Evolutionary conservation across 2,888 invertebrate species (phyloP).

Genomic region (Argyresthia albistria): DNA sequence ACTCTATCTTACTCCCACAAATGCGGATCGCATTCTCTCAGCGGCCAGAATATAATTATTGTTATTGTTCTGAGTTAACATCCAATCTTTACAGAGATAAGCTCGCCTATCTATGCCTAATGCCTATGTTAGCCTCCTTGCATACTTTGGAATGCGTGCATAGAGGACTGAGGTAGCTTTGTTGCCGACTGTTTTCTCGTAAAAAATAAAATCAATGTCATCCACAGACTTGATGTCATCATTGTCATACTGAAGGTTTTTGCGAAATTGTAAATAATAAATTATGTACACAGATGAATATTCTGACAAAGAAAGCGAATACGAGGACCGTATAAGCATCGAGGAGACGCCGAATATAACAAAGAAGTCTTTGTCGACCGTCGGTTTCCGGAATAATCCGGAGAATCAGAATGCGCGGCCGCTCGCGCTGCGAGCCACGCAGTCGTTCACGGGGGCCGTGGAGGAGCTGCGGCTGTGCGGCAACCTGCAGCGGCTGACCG

Average conservation of each 20-base stretch:
- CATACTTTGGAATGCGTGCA: too few species aligned
- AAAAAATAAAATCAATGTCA: too few species aligned
- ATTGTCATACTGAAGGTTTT: not conserved
- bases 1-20: too few species aligned
- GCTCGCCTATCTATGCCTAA: too few species aligned
- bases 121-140: too few species aligned
- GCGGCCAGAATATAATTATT: too few species aligned
- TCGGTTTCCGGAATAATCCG: constrained; percentile 44
- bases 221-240: too few species aligned
- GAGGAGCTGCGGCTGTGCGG: constrained; percentile 48
- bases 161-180: too few species aligned
- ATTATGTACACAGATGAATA: constrained; percentile 58
- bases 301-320: constrained; percentile 58
- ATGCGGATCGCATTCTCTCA: too few species aligned
- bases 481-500: constrained; percentile 47
- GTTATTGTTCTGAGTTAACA: too few species aligned
- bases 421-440: constrained; percentile 50
- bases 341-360: constrained; percentile 46
- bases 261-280: not conserved
- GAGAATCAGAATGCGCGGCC: constrained; percentile 49
- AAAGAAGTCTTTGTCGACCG: constrained; percentile 55
- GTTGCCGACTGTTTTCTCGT: too few species aligned
- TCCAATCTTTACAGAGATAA: too few species aligned
- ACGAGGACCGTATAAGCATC: constrained; percentile 38
- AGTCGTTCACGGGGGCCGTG: constrained; percentile 55